Base-by-base conservation (phyloP, 2,888 invertebrate genomes). In the Acanthosepion pharaonis region DNA sequence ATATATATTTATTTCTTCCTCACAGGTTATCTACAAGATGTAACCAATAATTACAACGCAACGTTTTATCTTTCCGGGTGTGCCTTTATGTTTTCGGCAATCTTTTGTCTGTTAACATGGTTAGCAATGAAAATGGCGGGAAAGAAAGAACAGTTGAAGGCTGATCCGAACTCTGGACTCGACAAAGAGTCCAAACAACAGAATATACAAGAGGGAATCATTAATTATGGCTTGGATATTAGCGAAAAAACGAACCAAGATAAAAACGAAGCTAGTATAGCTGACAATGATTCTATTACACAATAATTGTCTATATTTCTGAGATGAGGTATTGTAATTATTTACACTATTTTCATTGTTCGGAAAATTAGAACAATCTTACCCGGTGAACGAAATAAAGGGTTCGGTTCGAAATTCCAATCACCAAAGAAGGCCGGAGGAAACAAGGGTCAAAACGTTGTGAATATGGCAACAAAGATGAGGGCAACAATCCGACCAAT, bases 1-100 rank as follows among this genome's bases (percentile, higher is more conserved):
- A 42, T 42, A 42, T 42, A 42, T 42, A 42, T 42, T 42, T 42
- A 42, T 42, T 42, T 42, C 42, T 59, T 20, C 11, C 28, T 2
- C n/a, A 25, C 15, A 92, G 92, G 92, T 51, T 92, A 92, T 92
- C 51, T 92, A 51, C 92, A 51, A 15, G 92, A 92, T 49, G 92
- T 51, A 8, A 92, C 92, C 3, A 15, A 42, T 28, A 51, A 15
- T 51, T 92, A 92, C 49, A 51, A 92, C 25, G 92, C 92, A 11
- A 92, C 92, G 18, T 92, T 92, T 48, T 92, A 33, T 51, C 49
- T 92, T 8, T 49, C 92, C 5, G 92, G 92, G 2, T 18, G 23
- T 3, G 2, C 48, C 23, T 92, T 92, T 25, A 51, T 92, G 51
- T 11, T 48, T 28, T 92, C 92, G 51, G 48, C 92, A 20, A 9